Evolutionary conservation across 92 coral and sea anemone genomes (phyloP).

Genomic region (Pocillopora grandis): DNA sequence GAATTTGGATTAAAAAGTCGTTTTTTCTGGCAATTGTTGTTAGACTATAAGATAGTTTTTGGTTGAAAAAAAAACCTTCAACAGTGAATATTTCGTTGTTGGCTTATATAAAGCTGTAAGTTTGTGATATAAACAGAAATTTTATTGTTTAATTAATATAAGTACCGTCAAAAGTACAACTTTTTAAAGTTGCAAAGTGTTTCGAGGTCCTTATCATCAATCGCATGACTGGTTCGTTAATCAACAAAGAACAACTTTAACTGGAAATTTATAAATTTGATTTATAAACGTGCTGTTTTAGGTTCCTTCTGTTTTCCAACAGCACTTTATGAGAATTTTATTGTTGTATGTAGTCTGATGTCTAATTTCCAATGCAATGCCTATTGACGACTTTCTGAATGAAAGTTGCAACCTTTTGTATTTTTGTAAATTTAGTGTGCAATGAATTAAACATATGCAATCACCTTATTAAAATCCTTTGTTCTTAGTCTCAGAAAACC

Average conservation of each 20-base stretch:
- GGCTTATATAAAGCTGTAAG: too few species aligned
- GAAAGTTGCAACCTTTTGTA: not conserved
- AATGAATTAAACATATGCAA: constrained; percentile 1
- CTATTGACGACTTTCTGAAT: not conserved
- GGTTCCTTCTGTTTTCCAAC: not conserved
- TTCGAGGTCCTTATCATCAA: too few species aligned
- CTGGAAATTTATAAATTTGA: too few species aligned
- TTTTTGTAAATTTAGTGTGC: constrained; percentile 1
- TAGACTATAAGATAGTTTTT: not conserved
- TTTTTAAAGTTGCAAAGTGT: too few species aligned
- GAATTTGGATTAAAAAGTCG: not conserved
- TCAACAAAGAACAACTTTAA: too few species aligned
- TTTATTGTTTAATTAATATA: too few species aligned
- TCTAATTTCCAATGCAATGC: not conserved
- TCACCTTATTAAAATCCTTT: not conserved
- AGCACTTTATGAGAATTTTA: not conserved
- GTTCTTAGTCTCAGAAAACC: not conserved
- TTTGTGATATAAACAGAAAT: too few species aligned
- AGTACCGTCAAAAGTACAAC: too few species aligned
- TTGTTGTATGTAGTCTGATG: not conserved
- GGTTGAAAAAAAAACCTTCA: not conserved
- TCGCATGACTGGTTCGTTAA: too few species aligned
- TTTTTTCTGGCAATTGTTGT: not conserved
- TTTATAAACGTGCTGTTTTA: too few species aligned
- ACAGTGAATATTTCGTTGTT: too few species aligned